Evolutionary conservation across 2,888 invertebrate genomes (phyloP).

Genomic region (Brachyptera risi): DNA sequence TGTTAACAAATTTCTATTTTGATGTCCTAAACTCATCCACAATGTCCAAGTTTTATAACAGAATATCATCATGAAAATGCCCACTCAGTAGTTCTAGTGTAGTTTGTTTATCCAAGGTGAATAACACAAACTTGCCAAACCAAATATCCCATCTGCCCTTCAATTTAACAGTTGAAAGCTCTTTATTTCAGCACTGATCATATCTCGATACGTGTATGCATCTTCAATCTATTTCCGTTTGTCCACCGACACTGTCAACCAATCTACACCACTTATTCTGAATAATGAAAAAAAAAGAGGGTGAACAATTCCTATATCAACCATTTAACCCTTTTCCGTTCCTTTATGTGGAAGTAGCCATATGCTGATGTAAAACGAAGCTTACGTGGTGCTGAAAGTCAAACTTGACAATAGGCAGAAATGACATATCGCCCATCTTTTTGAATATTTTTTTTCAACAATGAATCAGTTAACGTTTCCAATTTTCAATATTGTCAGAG

Average conservation of each 20-base stretch:
- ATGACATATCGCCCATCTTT: slow-evolving; percentile 20
- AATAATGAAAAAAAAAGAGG: neutral
- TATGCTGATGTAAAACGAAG: slow-evolving; percentile 14
- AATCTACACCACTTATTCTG: slow-evolving; percentile 15
- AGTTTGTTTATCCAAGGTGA: too few species aligned
- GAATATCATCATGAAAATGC: too few species aligned
- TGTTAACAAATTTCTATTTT: too few species aligned
- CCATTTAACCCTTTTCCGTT: slow-evolving; percentile 21
- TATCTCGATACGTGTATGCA: too few species aligned
- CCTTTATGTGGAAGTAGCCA: slow-evolving; percentile 6
- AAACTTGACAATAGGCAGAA: slow-evolving; percentile 14
- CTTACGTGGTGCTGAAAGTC: slow-evolving; percentile 1
- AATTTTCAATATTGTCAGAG: neutral
- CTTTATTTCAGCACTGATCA: neutral
- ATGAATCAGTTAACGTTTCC: slow-evolving; percentile 2
- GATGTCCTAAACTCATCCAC: too few species aligned
- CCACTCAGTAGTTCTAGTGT: too few species aligned
- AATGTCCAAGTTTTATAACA: too few species aligned
- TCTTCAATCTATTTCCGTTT: slow-evolving; percentile 22
- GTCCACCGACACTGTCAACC: slow-evolving; percentile 10
- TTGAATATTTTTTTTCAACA: slow-evolving; percentile 1
- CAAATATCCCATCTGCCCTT: neutral
- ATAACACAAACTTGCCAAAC: too few species aligned
- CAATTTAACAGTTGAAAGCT: neutral
- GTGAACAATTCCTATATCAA: slow-evolving; percentile 6